A percentile compares a stretch with the other conserved stretches of the same genome.
Conservation (phyloP, 2,113 vertebrate species). For the Genyomyrus donnyi region DNA sequence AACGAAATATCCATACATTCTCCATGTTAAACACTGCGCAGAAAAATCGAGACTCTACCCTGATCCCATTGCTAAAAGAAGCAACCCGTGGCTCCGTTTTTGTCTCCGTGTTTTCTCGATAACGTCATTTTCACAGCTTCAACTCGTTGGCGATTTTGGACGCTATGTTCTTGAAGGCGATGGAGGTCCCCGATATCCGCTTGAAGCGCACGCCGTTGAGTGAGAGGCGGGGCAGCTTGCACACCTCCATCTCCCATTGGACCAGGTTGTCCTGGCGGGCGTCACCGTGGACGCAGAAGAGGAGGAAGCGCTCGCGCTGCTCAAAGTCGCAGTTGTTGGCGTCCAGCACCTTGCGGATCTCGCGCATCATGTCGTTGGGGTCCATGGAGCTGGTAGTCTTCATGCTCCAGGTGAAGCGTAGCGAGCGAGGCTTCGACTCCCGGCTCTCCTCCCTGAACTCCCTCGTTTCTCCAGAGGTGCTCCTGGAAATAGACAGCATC, state of each 20-base stretch:
- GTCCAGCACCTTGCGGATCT: conserved; percentile 92
- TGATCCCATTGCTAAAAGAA: conserved; percentile 53
- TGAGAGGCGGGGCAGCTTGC: conserved; percentile 86
- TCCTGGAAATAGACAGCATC: conserved; percentile 57
- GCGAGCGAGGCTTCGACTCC: conserved; percentile 88
- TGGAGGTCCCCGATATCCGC: conserved; percentile 93
- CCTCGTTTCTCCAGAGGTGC: conserved; percentile 55
- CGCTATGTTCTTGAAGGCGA: conserved; percentile 96
- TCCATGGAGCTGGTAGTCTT: conserved; percentile 98
- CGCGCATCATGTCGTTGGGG: conserved; percentile 93
- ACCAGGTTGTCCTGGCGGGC: conserved; percentile 89
- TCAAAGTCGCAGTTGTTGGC: conserved; percentile 96
- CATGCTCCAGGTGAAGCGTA: conserved; percentile 98
- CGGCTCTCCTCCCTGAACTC: conserved; percentile 83
- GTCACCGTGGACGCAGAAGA: conserved; percentile 94
- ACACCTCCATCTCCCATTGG: conserved; percentile 97
- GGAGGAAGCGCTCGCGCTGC: conserved; percentile 92
- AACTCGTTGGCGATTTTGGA: conserved; percentile 98
- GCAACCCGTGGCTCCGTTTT: conserved; percentile 41
- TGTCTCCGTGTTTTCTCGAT: conserved; percentile 20
- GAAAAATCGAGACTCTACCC: conserved; percentile 57
- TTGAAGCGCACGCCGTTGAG: conserved; percentile 96
- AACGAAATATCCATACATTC: conserved; percentile 67
- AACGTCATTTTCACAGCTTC: conserved; percentile 74
- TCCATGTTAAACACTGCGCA: conserved; percentile 70